Base-by-base conservation (phyloP, 2,797 vertebrate species). In the Manis javanica region DNA sequence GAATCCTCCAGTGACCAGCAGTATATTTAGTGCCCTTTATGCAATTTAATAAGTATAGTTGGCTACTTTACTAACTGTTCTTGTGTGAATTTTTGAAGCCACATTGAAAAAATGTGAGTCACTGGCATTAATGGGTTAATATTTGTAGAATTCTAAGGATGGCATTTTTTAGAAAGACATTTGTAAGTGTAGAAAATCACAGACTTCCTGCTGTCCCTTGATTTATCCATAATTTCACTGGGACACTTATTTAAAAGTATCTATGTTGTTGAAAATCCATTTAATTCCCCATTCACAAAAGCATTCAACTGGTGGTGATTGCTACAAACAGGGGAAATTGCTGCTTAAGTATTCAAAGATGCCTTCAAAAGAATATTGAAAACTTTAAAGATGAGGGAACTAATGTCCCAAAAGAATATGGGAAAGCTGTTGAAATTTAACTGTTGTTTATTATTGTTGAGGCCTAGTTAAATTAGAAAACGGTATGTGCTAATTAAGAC, bases 211-310 rank as follows among this genome's bases (percentile, higher is more conserved):
- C 91, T 96, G 95, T 83, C 49, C 83, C 72, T 89, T 94, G 97
- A 96, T 97, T 95, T 53, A 91, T 86, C 96, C 79, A 77, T 92
- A 90, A 96, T 97, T 96, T 96, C 83, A 46, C 3, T 64, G 63
- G 90, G 66, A 64, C 71, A 90, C 83, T 96, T 79, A 96, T 96
- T 91, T 94, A 64, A 95, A 96, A 95, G 88, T 69, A 94, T 95
- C 83, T 96, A 26, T 83, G 75, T 94, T 95, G 88, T 94, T 94
- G 97, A 81, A 94, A 96, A 94, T 66, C 92, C 84, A 78, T 96
- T 96, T 97, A 96, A 92, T 96, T 97, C 95, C 64, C 46, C 61
- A 96, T 97, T 96, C 96, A 96, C 92, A 95, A 90, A 97, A 95
- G 92, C 90, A 93, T 89, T 95, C 94, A 93, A 96, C 79, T 93